phyloP scores from a whole-genome alignment of 2,113 vertebrate species.

The Dipodomys merriami region DNA sequence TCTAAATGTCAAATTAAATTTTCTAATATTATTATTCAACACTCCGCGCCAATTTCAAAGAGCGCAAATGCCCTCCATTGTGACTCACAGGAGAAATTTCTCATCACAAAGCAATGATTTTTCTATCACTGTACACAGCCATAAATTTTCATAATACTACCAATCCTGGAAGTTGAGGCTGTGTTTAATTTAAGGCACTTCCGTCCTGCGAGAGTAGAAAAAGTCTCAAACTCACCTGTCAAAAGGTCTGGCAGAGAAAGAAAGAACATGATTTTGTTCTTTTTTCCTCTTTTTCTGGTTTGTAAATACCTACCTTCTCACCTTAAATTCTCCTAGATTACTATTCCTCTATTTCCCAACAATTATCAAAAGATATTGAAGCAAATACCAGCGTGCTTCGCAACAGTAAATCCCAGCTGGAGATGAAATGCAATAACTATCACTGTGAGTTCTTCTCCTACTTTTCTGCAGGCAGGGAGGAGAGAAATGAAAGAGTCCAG shows the following conservation, averaged over 20 bases:
- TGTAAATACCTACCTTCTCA: neutral
- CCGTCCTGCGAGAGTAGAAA: neutral
- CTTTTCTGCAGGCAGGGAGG: neutral
- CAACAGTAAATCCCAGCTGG: slow-evolving; percentile 10
- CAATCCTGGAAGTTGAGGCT: slow-evolving; percentile 12
- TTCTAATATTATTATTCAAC: slow-evolving; percentile 61
- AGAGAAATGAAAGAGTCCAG: slow-evolving; percentile 64
- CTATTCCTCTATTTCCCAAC: slow-evolving; percentile 8
- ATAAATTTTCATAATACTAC: slow-evolving; percentile 46
- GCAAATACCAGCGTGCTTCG: neutral
- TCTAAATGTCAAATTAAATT: slow-evolving; percentile 71
- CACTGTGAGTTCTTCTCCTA: neutral
- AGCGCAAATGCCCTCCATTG: slow-evolving; percentile 41
- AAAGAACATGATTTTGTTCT: neutral
- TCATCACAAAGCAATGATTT: slow-evolving; percentile 42
- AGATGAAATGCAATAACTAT: neutral
- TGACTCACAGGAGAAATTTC: slow-evolving; percentile 57
- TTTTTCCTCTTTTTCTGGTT: neutral
- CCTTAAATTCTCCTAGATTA: neutral
- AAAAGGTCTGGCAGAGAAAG: neutral
- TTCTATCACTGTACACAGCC: slow-evolving; percentile 55
- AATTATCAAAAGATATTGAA: slow-evolving; percentile 52
- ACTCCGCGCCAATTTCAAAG: slow-evolving; percentile 49
- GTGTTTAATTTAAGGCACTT: slow-evolving; percentile 57
- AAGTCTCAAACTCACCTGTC: slow-evolving; percentile 38